These are phyloP conservation scores for Lampropteryx suffumata DNA, from an alignment of 2,888 invertebrate genomes.

Conservation along the genomic window DNA sequence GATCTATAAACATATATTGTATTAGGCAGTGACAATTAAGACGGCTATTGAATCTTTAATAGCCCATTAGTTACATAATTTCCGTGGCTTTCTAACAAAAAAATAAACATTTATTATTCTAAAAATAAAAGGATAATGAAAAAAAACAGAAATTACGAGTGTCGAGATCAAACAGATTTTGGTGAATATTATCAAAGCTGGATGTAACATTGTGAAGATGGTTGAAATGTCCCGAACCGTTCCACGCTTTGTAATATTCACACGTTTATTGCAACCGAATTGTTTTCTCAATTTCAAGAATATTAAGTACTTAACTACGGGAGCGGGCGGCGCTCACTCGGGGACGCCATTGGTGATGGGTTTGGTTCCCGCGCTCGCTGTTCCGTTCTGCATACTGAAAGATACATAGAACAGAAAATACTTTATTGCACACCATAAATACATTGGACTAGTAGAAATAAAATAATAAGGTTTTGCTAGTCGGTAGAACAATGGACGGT, in stretches of 20 bases:
- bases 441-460: too few species aligned
- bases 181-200: slow-evolving; percentile 75
- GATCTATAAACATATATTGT: slow-evolving; percentile 49
- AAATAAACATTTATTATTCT: slow-evolving; percentile 60
- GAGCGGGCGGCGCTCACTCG: slow-evolving; percentile 46
- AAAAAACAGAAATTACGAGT: slow-evolving; percentile 62
- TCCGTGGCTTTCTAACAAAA: slow-evolving; percentile 53
- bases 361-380: slow-evolving; percentile 45
- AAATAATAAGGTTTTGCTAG: too few species aligned
- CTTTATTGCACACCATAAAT: too few species aligned
- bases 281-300: slow-evolving; percentile 32
- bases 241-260: slow-evolving; percentile 75
- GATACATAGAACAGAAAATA: background rate
- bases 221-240: slow-evolving; percentile 62
- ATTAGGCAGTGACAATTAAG: slow-evolving; percentile 49
- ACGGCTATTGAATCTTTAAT: slow-evolving; percentile 28
- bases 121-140: slow-evolving; percentile 47
- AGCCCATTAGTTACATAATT: slow-evolving; percentile 47
- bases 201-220: slow-evolving; percentile 46
- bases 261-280: slow-evolving; percentile 63
- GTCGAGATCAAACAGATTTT: slow-evolving; percentile 68
- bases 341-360: slow-evolving; percentile 61
- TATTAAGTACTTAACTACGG: slow-evolving; percentile 22
- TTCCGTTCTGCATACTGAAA: slow-evolving; percentile 49
- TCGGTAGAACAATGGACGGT: too few species aligned